phyloP scores from a whole-genome alignment of 2,888 invertebrate species.

The Saturnia japonica region DNA sequence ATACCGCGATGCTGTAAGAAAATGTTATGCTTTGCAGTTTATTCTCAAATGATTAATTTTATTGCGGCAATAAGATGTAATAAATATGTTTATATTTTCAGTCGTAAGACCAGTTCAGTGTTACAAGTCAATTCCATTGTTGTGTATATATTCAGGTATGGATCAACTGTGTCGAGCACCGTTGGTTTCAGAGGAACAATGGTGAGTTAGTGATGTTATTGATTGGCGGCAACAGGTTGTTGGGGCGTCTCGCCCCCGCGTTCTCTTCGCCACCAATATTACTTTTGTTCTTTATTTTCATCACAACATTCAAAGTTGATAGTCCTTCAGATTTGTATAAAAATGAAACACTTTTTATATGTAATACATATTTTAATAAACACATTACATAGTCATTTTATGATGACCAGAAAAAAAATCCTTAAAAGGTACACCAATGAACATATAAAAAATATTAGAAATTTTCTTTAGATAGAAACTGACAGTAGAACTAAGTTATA shows the following conservation, averaged over 20 bases:
- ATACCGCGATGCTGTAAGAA: background rate
- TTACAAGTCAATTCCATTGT: background rate
- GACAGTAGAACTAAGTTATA: background rate
- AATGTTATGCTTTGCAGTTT: background rate
- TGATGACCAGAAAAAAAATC: background rate
- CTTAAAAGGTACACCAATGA: background rate
- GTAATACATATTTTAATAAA: too few species aligned
- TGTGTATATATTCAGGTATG: constrained; percentile 36
- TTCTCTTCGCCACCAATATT: constrained; percentile 53
- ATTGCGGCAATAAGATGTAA: background rate
- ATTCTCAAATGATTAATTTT: too few species aligned
- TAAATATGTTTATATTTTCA: background rate
- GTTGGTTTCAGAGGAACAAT: constrained; percentile 59
- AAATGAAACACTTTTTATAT: too few species aligned
- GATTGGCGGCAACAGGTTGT: constrained; percentile 77
- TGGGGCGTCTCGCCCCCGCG: constrained; percentile 67
- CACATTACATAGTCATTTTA: too few species aligned
- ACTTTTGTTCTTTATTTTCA: constrained; percentile 55
- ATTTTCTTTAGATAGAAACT: background rate
- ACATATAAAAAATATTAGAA: background rate
- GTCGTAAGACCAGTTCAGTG: background rate
- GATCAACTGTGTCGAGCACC: constrained; percentile 42
- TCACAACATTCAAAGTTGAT: constrained; percentile 25
- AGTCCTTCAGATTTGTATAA: too few species aligned
- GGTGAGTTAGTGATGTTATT: constrained; percentile 72